phyloP scores from a whole-genome alignment of 2,888 invertebrate genomes.

The Glyphotaelius pellucidus region DNA sequence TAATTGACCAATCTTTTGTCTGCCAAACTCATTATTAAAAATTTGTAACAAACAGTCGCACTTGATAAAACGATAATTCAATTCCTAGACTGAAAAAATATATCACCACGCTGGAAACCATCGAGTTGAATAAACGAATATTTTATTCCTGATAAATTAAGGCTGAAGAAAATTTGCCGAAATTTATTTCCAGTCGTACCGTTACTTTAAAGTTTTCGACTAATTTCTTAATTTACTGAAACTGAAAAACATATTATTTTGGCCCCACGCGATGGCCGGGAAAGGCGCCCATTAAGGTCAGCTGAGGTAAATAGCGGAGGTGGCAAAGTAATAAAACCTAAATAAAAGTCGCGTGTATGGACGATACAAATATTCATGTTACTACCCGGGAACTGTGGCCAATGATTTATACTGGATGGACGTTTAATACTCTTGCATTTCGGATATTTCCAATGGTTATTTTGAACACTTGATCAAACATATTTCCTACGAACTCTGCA shows the following conservation, averaged over 20 bases:
- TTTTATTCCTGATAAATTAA: not conserved
- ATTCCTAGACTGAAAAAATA: not conserved
- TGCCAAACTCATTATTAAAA: not conserved
- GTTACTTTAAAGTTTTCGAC: not conserved
- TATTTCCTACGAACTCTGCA: not conserved
- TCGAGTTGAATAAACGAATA: not conserved
- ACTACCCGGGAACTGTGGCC: not conserved
- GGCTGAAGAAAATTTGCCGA: not conserved
- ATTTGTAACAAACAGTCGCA: not conserved
- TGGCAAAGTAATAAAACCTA: slow-evolving; percentile 2
- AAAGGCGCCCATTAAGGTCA: not conserved
- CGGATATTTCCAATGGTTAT: not conserved
- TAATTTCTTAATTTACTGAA: not conserved
- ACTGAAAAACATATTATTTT: not conserved
- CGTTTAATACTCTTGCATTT: not conserved
- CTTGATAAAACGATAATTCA: not conserved
- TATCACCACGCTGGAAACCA: not conserved
- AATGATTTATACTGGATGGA: not conserved
- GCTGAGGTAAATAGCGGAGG: not conserved
- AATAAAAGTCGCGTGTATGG: slow-evolving; percentile 28
- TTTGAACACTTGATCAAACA: not conserved
- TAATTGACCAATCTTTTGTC: not conserved
- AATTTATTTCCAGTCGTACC: not conserved
- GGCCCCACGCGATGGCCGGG: not conserved
- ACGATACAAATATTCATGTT: slow-evolving; percentile 32